phyloP scores from a whole-genome alignment of 2,888 invertebrate genomes.

The Tenthredo livida region DNA sequence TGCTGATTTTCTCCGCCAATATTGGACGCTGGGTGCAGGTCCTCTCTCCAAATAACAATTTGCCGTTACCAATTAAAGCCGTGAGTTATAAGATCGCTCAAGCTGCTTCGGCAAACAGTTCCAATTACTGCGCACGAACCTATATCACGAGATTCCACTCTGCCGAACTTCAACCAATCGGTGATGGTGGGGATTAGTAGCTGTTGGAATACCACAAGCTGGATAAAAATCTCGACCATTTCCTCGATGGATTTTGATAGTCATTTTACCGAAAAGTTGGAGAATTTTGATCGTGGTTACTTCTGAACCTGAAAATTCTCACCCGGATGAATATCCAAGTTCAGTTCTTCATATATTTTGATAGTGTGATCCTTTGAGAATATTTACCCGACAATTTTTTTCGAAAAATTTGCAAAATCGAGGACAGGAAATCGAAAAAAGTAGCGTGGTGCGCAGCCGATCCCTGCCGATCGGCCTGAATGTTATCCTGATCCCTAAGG shows the following conservation, averaged over 20 bases:
- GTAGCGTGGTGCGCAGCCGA: not conserved
- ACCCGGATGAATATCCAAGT: not conserved
- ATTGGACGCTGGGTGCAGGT: not conserved
- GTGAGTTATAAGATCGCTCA: constrained; percentile 18
- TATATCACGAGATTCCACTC: not conserved
- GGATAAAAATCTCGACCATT: not conserved
- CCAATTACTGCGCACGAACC: not conserved
- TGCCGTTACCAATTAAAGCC: not conserved
- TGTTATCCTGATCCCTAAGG: not conserved
- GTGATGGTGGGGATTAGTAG: not conserved
- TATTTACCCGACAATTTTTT: not conserved
- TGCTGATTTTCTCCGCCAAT: not conserved
- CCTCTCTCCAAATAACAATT: constrained; percentile 19
- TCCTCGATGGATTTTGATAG: not conserved
- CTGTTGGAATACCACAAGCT: not conserved
- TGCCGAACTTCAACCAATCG: not conserved
- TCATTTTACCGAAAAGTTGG: not conserved
- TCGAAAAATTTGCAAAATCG: not conserved
- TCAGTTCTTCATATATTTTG: not conserved
- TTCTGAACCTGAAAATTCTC: not conserved
- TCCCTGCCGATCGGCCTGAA: not conserved
- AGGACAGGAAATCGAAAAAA: not conserved
- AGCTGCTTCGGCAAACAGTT: constrained; percentile 13
- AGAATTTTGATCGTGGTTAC: not conserved
- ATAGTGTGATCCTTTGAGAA: not conserved